phyloP scores from a whole-genome alignment of 2,888 invertebrate genomes.

The Pheosia tremula region DNA sequence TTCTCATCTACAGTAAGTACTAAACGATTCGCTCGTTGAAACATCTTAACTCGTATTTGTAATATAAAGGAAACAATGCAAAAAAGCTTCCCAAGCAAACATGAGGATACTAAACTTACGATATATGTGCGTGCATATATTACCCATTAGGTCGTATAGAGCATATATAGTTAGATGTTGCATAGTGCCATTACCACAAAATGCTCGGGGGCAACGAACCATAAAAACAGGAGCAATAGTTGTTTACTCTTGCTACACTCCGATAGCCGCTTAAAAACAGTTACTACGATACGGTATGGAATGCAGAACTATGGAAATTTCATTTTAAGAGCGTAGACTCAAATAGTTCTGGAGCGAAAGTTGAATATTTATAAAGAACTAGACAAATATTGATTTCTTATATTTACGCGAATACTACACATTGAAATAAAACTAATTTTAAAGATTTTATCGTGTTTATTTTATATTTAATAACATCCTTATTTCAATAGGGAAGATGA shows the following conservation, averaged over 20 bases:
- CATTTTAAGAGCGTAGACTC: neutral
- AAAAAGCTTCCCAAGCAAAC: slow-evolving; percentile 18
- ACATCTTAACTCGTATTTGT: slow-evolving; percentile 22
- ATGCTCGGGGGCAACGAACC: slow-evolving; percentile 30
- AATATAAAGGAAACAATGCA: slow-evolving; percentile 16
- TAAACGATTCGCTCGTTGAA: slow-evolving; percentile 14
- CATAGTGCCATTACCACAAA: slow-evolving; percentile 14
- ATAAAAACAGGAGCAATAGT: slow-evolving; percentile 15
- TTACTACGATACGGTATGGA: neutral
- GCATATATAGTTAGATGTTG: neutral
- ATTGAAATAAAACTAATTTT: too few species aligned
- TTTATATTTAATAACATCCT: too few species aligned
- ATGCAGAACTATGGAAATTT: neutral
- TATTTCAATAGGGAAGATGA: too few species aligned
- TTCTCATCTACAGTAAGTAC: neutral
- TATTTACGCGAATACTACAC: too few species aligned
- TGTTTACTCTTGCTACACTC: slow-evolving; percentile 21
- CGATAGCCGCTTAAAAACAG: slow-evolving; percentile 14
- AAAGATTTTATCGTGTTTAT: too few species aligned
- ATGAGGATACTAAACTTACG: slow-evolving; percentile 20
- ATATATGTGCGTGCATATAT: slow-evolving; percentile 25
- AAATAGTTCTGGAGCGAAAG: neutral
- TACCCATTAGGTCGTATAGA: neutral
- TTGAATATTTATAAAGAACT: too few species aligned
- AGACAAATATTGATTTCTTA: too few species aligned